phyloP scores from a whole-genome alignment of 1,140 invertebrate genomes.

The Phymastichus coffea region DNA sequence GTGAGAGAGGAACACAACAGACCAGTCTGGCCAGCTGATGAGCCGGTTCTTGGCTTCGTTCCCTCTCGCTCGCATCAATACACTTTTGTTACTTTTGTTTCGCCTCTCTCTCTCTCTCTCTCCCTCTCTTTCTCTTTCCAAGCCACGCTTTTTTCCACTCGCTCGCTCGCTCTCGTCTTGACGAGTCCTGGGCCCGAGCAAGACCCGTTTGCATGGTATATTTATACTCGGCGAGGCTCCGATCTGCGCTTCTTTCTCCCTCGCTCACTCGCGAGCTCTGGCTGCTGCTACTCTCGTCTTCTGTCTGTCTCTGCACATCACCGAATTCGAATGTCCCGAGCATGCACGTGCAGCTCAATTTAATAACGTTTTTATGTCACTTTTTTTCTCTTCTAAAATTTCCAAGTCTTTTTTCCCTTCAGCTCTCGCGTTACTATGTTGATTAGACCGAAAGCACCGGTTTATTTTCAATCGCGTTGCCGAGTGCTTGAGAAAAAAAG shows the following conservation, averaged over 20 bases:
- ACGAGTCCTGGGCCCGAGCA: conserved; percentile 35
- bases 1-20: conserved; percentile 41
- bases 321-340: conserved; percentile 10
- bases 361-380: conserved; percentile 22
- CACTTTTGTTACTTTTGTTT: conserved; percentile 46
- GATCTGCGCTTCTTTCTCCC: conserved; percentile 31
- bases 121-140: conserved; percentile 15
- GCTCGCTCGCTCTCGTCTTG: conserved; percentile 29
- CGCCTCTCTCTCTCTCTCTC: conserved; percentile 10
- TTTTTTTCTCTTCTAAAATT: conserved; percentile 8
- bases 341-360: conserved; percentile 13
- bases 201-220: conserved; percentile 41
- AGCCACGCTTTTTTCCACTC: conserved; percentile 32
- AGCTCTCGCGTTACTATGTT: too few relatives aligned
- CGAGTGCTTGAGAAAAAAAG: too few relatives aligned
- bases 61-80: conserved; percentile 42
- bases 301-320: not conserved
- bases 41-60: too few relatives aligned
- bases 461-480: too few relatives aligned
- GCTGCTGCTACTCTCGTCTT: too few relatives aligned
- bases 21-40: conserved; percentile 55
- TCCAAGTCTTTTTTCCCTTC: conserved; percentile 1
- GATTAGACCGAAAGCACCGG: too few relatives aligned
- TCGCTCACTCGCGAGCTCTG: conserved; percentile 26
- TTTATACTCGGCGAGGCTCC: conserved; percentile 49